Base-by-base conservation (phyloP, 2,113 vertebrate genomes). In the Corythoichthys haematopterus region DNA sequence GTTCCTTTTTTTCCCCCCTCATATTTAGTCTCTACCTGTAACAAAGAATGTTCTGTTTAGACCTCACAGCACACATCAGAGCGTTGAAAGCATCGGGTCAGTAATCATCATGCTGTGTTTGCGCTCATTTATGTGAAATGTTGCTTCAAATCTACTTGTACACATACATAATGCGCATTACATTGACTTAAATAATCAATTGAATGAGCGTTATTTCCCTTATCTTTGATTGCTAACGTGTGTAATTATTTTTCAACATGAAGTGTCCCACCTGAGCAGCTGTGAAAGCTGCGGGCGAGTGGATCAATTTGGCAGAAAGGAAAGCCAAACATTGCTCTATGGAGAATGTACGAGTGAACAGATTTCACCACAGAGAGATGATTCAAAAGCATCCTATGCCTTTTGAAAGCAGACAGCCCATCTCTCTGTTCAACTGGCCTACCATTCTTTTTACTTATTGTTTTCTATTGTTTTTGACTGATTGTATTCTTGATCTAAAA, bases 71-170 rank as follows among this genome's bases (percentile, higher is more conserved):
- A 81, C 71, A 72, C 70, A 68, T 81, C 61, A 64, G 77, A 67
- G 61, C 83, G 77, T 74, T 56, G 75, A 83, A 83, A 48, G 70
- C 79, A 79, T 68, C 80, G 52, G 74, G 80, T 81, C 77, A 71
- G 78, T 82, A 75, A 85, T 83, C 77, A 85, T 82, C 72, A 83
- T 76, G 80, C 79, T 80, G 65, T 5, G n/a, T 76, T 78, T 71
- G 71, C 65, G 50, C 74, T 75, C 63, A 83, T 85, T 79, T 69
- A 65, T 63, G 69, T 52, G 53, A 80, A 84, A 81, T 80, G 83
- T 64, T 56, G 72, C 28, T 81, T 73, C 53, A 69, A 64, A 69
- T 76, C 45, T 45, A 36, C 5, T 14, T 73, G 79, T 71, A 70
- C 79, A 68, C 78, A 80, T 79, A 58, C 28, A 76, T 8, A 80